Evolutionary conservation across 2,888 invertebrate species (phyloP).

Genomic region (Hydriomena furcata): DNA sequence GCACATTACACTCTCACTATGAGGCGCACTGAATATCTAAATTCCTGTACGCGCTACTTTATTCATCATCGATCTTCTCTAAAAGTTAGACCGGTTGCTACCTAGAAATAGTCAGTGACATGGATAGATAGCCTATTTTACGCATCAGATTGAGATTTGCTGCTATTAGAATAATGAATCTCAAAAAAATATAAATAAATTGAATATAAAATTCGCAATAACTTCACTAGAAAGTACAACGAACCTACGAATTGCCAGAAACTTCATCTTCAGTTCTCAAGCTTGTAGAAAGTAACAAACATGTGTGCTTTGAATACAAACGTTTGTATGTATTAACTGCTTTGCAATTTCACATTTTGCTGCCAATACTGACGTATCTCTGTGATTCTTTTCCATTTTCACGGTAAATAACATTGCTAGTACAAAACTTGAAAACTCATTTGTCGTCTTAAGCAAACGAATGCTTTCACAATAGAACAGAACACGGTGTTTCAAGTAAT

Average conservation of each 20-base stretch:
- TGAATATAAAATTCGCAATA: neutral
- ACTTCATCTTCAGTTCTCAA: neutral
- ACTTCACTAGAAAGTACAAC: no score
- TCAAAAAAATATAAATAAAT: no score
- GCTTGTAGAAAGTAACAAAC: neutral
- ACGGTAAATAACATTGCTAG: conserved; percentile 12
- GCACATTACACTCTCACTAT: no score
- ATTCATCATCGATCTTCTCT: no score
- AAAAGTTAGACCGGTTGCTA: no score
- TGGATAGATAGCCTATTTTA: no score
- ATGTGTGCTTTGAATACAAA: neutral
- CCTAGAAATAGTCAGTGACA: no score
- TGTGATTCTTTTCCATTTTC: conserved; percentile 4
- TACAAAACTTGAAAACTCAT: conserved; percentile 26
- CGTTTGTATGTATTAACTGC: neutral
- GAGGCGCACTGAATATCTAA: no score
- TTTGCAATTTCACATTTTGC: conserved; percentile 2
- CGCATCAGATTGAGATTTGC: no score
- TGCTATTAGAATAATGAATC: neutral
- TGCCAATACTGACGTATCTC: neutral
- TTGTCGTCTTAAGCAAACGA: conserved; percentile 19
- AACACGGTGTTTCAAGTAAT: conserved; percentile 55
- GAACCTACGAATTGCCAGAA: no score
- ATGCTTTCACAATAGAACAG: conserved; percentile 59
- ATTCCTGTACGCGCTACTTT: no score